Conservation (phyloP, 2,888 invertebrate genomes). For the Drosophila ezoana region DNA sequence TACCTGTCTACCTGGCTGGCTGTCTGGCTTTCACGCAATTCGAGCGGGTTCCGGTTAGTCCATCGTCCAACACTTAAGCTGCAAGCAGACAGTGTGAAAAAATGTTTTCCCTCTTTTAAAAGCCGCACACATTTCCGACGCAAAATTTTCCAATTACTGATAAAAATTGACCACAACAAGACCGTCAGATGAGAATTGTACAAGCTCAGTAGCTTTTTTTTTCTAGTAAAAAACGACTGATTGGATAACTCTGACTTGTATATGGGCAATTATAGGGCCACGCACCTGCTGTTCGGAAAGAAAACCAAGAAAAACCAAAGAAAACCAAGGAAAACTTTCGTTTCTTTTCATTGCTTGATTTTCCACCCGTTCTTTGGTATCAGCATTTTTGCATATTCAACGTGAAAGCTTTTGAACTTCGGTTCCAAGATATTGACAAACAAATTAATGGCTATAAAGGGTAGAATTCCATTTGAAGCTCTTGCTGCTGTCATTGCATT, state of each 20-base stretch:
- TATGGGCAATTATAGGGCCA: neutral
- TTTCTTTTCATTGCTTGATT: too few relatives aligned
- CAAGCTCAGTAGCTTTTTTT: too few relatives aligned
- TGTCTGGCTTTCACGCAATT: conserved; percentile 9
- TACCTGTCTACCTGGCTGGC: neutral
- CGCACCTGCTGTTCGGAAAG: neutral
- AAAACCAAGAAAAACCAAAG: too few relatives aligned
- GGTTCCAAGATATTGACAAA: too few relatives aligned
- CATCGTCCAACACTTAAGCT: conserved; percentile 32
- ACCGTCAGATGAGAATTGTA: neutral
- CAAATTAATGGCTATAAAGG: too few relatives aligned
- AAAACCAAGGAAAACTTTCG: too few relatives aligned
- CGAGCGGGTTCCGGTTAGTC: conserved; percentile 22
- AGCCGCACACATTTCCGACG: neutral
- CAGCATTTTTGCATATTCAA: too few relatives aligned
- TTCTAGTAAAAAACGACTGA: neutral
- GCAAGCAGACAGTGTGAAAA: conserved; percentile 19
- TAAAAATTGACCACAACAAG: neutral
- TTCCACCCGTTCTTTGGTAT: too few relatives aligned
- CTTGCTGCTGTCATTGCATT: too few relatives aligned
- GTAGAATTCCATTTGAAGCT: too few relatives aligned
- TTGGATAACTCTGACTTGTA: neutral
- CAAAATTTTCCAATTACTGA: neutral
- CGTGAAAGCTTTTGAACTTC: too few relatives aligned
- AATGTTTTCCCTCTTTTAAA: neutral